Base-by-base conservation (phyloP, 2,113 vertebrate genomes). In the Antechinus flavipes region DNA sequence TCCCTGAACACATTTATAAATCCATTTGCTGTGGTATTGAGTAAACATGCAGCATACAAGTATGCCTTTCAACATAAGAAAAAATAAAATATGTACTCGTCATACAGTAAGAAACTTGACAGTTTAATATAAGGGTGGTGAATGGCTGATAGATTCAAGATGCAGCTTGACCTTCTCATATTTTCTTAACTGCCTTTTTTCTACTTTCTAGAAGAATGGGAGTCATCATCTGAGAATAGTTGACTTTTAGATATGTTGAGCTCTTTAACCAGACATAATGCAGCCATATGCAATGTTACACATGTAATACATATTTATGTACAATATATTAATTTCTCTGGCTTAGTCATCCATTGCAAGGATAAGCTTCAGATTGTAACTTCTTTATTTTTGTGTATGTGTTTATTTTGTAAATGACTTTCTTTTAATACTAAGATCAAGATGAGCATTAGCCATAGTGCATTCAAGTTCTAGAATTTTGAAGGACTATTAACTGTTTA, bases 1-100 rank as follows among this genome's bases (percentile, higher is more conserved):
- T 94, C 52, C 93, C 96, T 97, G 55, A 93, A 94, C 91, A 97
- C 53, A 93, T 96, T 98, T 96, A 94, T 94, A 91, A 94, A 96
- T 92, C 54, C 92, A 96, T 97, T 97, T 97, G 93, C 5, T 93
- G 95, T 93, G 84, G 91, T 90, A 96, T 53, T 98, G 9, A 97
- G 94, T 6, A 95, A 98, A 96, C 97, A 94, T 93, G 96, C 55
- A 97, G 54, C 97, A 93, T 97, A 95, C 54, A 97, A 96, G 96
- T 97, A 56, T 14, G 50, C 96, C 96, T 91, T 96, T 95, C 94
- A 94, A 0, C 92, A 93, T 93, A 96, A 96, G 84, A 94, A 90
- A 96, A 76, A n/a, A 95, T 91, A 94, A 95, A 95, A 97, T 97
- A 94, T 30, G 52, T 49, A 94, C 46, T 94, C 96, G 91, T 94